Evolutionary conservation across 1,140 invertebrate species (phyloP), one percentile per base, ranked within the genome.

Genomic region (Listronotus bonariensis): DNA sequence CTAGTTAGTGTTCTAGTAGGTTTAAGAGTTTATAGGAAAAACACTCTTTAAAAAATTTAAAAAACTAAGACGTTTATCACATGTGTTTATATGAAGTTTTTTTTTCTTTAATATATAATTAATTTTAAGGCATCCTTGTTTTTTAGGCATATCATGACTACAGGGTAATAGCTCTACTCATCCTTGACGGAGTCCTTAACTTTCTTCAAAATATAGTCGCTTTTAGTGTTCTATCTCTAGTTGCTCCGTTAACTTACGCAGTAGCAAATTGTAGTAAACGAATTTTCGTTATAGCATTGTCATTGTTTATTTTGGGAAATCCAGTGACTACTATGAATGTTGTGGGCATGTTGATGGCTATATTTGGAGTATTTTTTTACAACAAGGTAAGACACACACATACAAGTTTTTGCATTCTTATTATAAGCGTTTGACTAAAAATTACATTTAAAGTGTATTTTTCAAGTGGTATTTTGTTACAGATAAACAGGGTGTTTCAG

Each of bases 261-360:
- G 95, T 99, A 17, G 93, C 95, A 12, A 97, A 92, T 79, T 93
- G 94, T 11, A 93, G 93, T n/a, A 98, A 99, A 80, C 83, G 96
- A 70, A 93, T 98, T 67, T 92, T 92, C 63, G 92, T 98, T 15
- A 98, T 98, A 71, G 88, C 85, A 17, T 88, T 93, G 18, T 97
- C 95, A 6, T 82, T 99, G 57, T 79, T 97, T 41, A 84, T 96
- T 65, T 81, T 98, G 61, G 88, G 91, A 26, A 99, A 99, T 82
- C 96, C 96, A 1, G 94, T 98, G 1, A 94, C 95, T 4, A 81
- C 85, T 53, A 79, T 89, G 36, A 98, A 99, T 80, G 78, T 97
- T 65, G 82, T 92, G 48, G 96, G 96, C 40, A 98, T 98, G 95
- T 80, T 89, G 32, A 74, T 97, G 60, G 95, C 97, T 4, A 89